phyloP scores from a whole-genome alignment of 2,113 vertebrate species.

The Macquaria ambigua region DNA sequence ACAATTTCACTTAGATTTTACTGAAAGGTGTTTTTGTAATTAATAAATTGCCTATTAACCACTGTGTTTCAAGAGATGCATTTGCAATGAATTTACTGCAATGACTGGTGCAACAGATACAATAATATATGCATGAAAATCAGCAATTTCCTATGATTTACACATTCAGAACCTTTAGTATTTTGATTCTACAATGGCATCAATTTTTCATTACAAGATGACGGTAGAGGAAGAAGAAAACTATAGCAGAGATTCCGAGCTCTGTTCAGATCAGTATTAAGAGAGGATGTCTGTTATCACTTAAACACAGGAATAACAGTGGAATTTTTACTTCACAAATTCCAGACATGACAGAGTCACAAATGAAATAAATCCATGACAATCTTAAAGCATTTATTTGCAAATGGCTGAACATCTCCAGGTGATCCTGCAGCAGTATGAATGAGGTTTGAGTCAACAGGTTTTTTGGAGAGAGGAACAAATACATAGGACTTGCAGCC shows the following conservation, averaged over 20 bases:
- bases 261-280: conserved; percentile 1
- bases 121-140: neutral
- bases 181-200: neutral
- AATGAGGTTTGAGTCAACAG: conserved; percentile 48
- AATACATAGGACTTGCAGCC: conserved; percentile 34
- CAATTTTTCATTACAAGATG: neutral
- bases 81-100: neutral
- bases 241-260: neutral
- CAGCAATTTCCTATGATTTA: neutral
- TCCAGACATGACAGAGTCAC: conserved; percentile 39
- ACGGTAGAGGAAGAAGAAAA: neutral
- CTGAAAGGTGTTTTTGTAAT: neutral
- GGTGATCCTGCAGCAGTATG: conserved; percentile 10
- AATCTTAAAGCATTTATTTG: conserved; percentile 12
- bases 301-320: conserved; percentile 17
- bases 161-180: neutral
- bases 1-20: neutral
- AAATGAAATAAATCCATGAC: conserved; percentile 31
- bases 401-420: neutral
- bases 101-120: neutral
- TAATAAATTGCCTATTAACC: neutral
- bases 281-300: conserved; percentile 28
- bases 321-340: conserved; percentile 8
- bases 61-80: neutral
- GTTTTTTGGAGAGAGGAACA: conserved; percentile 40